Conservation (phyloP, 2,888 invertebrate genomes). For the Stegophylla sp. region DNA sequence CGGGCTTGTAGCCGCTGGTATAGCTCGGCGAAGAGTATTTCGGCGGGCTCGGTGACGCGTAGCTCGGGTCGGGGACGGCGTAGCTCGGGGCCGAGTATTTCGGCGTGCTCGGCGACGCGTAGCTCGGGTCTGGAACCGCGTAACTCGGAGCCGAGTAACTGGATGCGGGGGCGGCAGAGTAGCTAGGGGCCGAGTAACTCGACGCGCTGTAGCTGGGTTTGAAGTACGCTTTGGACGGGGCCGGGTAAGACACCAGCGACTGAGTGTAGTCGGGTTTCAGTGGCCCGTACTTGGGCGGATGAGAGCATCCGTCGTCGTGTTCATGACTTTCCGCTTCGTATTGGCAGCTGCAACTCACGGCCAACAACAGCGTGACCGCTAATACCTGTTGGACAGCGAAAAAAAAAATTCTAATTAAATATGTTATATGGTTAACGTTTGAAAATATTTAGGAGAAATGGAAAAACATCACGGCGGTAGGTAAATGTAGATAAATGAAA, state of each 20-base stretch:
- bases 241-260: slow-evolving; percentile 18
- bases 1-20: slow-evolving; percentile 33
- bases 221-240: slow-evolving; percentile 18
- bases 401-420: no score
- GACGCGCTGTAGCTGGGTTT: slow-evolving; percentile 31
- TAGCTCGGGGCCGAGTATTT: slow-evolving; percentile 48
- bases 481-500: no score
- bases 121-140: slow-evolving; percentile 3
- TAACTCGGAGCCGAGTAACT: slow-evolving; percentile 12
- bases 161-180: neutral
- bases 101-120: slow-evolving; percentile 30
- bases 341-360: slow-evolving; percentile 36
- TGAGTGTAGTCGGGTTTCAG: slow-evolving; percentile 36
- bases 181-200: slow-evolving; percentile 7
- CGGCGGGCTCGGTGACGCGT: slow-evolving; percentile 33
- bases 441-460: no score
- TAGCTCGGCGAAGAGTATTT: slow-evolving; percentile 48
- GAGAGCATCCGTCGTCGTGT: slow-evolving; percentile 47
- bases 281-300: slow-evolving; percentile 43
- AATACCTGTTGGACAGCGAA: slow-evolving; percentile 34
- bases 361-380: slow-evolving; percentile 44
- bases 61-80: slow-evolving; percentile 51
- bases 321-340: slow-evolving; percentile 47
- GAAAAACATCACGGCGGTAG: no score
- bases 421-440: no score